Evolutionary conservation across 2,113 vertebrate species (phyloP).

Genomic region (Erythrocercus mccallii): DNA sequence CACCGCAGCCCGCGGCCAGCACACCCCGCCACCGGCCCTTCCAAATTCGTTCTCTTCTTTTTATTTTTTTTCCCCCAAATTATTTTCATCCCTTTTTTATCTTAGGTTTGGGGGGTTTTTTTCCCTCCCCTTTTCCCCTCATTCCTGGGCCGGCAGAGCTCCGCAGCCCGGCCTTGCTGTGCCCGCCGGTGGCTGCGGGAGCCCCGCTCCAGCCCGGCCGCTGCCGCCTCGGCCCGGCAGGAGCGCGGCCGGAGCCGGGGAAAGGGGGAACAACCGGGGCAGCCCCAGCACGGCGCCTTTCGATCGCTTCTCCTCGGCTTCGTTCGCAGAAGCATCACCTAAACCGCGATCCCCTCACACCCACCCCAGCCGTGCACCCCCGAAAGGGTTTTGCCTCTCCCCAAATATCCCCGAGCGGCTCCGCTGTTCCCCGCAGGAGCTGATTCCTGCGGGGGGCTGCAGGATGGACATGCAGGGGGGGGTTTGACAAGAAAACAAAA

Average conservation of each 20-base stretch:
- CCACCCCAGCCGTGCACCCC: fast-evolving
- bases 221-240: background rate
- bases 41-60: background rate
- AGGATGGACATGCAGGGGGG: fast-evolving
- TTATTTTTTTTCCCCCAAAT: fast-evolving
- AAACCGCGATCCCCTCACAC: fast-evolving
- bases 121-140: fast-evolving
- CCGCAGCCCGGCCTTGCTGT: background rate
- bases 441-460: background rate
- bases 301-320: background rate
- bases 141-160: background rate
- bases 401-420: background rate
- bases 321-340: background rate
- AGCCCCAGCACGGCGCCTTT: background rate
- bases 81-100: background rate
- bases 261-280: background rate
- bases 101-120: background rate
- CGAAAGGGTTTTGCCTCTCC: background rate
- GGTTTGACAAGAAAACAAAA: background rate
- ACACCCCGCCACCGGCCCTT: background rate
- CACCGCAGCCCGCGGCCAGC: background rate
- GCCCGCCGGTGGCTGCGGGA: background rate
- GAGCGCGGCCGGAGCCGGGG: background rate
- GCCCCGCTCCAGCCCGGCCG: background rate
- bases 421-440: background rate